Base-by-base conservation (phyloP, 2,888 invertebrate species). In the Sabatieria punctata region DNA sequence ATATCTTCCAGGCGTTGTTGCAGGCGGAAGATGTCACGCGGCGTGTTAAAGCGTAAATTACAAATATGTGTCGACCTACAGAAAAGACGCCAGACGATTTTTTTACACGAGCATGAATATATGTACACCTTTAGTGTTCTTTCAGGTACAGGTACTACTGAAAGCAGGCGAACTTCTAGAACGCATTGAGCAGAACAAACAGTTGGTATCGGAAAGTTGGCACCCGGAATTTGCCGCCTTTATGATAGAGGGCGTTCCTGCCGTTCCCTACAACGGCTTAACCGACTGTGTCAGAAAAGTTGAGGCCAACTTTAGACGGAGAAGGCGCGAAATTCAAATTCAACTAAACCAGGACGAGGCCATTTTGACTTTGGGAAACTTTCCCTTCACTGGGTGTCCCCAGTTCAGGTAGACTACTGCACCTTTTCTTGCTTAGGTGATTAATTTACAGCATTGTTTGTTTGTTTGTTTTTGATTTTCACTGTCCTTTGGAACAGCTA, bases 241-340 rank as follows among this genome's bases (percentile, higher is more conserved):
- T 64, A 91, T 95, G 91, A 76, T 95, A 45, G 95, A 95, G 71
- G 91, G 91, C 19, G 93, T 93, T 0, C 95, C 95, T 0, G 91
- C 93, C 0, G 57, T 61, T 47, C 71, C 72, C 1, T 95, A 91
- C 60, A 91, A 91, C 6, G 86, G 88, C 1, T 73, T 86, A 15
- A 72, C 91, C 63, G 86, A 88, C 13, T 88, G 91, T 71, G 88
- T 93, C 67, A 93, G 91, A 68, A 78, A 86, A 51, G 91, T 93
- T 2, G 93, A 93, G 68, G 84, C 86, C 2, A 93, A 91, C 68
- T 93, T 95, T 93, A 78, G 35, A 21, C 8, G 6, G 30, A 2
- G 43, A 8, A 4, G 43, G 4, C 13, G 4, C 19, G 43, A 43
- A 11, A 11, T 27, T 11, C 23, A 22, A 22, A 19, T 3, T 4